A percentile compares a stretch with the other conserved stretches of the same genome.
These are phyloP conservation scores for Alosa sapidissima DNA, from an alignment of 2,797 vertebrate genomes.

Conservation along the genomic window DNA sequence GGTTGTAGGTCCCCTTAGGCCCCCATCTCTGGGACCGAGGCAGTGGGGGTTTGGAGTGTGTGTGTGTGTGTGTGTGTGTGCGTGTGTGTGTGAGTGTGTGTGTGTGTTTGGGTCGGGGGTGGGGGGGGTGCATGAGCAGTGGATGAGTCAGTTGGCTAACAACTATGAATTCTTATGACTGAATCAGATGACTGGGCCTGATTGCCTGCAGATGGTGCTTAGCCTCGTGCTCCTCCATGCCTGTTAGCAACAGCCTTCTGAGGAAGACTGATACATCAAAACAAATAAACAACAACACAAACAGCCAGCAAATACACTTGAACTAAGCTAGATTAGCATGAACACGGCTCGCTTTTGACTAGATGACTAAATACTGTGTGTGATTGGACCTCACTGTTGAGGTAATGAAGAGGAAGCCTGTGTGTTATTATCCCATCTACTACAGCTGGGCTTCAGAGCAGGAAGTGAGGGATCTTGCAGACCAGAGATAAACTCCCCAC, in stretches of 20 bases:
- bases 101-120: background rate
- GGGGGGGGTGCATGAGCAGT: background rate
- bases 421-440: background rate
- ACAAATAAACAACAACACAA: background rate
- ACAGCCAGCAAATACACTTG: background rate
- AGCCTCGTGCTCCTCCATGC: slow-evolving; percentile 34
- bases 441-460: slow-evolving; percentile 22
- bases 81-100: background rate
- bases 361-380: background rate
- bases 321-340: background rate
- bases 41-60: background rate
- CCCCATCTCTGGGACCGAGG: background rate
- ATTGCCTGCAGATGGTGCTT: slow-evolving; percentile 48
- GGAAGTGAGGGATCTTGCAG: background rate
- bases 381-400: background rate
- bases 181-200: slow-evolving; percentile 53
- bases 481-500: slow-evolving; percentile 14
- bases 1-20: slow-evolving; percentile 26
- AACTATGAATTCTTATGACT: slow-evolving; percentile 47
- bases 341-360: background rate
- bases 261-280: background rate
- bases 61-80: background rate
- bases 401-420: background rate
- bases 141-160: slow-evolving; percentile 42
- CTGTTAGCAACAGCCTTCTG: background rate